A percentile compares a stretch with the other conserved stretches of the same genome.
phyloP scores from a whole-genome alignment of 2,113 vertebrate genomes.

The Dendropsophus ebraccatus region DNA sequence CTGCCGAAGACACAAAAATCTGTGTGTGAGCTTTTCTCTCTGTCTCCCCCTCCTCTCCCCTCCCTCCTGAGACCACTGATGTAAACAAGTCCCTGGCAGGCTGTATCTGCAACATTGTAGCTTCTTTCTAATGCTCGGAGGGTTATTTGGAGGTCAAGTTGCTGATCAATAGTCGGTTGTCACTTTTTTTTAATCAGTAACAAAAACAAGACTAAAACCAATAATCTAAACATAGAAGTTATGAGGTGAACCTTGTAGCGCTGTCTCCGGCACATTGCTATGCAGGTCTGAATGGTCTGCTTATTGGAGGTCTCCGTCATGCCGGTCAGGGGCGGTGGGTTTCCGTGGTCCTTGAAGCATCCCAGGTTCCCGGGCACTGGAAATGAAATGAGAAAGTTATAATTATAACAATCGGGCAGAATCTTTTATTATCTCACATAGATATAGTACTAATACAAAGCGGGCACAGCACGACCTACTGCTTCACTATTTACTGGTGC shows the following conservation, averaged over 20 bases:
- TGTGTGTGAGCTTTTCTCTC: too few species aligned
- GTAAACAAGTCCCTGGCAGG: too few species aligned
- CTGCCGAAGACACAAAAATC: too few species aligned
- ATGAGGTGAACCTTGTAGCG: conserved; percentile 88
- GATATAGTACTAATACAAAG: not conserved
- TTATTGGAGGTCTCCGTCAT: conserved; percentile 91
- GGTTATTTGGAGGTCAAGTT: too few species aligned
- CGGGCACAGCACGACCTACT: too few species aligned
- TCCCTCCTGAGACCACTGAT: too few species aligned
- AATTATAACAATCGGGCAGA: not conserved
- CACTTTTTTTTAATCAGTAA: too few species aligned
- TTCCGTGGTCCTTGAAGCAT: conserved; percentile 93
- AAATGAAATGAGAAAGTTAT: conserved; percentile 33
- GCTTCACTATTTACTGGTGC: too few species aligned
- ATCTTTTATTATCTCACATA: not conserved
- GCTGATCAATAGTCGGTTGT: too few species aligned
- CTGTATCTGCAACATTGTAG: too few species aligned
- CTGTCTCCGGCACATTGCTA: conserved; percentile 90
- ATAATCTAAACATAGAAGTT: not conserved
- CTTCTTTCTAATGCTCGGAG: too few species aligned
- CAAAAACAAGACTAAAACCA: not conserved
- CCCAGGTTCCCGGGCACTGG: conserved; percentile 96
- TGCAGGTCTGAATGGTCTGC: conserved; percentile 94
- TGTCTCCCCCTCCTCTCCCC: too few species aligned
- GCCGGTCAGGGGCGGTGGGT: conserved; percentile 88